phyloP scores from a whole-genome alignment of 1,140 invertebrate species.

The Thaumetopoea pityocampa region DNA sequence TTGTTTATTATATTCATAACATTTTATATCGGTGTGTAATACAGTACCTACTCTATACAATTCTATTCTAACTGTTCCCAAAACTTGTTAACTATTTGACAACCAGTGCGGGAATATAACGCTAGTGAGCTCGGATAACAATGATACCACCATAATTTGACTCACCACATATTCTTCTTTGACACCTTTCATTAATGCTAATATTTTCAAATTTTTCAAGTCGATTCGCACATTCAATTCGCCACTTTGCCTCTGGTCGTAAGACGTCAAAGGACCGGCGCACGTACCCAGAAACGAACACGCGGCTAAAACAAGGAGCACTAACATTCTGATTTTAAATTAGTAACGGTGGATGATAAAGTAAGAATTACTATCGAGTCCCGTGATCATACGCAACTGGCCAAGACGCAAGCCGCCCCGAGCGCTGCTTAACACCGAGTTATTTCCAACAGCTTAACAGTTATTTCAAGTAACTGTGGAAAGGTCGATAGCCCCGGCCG shows the following conservation, averaged over 20 bases:
- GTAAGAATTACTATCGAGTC: slow-evolving; percentile 33
- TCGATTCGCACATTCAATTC: slow-evolving; percentile 87
- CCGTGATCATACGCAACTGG: slow-evolving; percentile 43
- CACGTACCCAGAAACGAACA: slow-evolving; percentile 5
- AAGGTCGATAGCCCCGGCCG: slow-evolving; percentile 70
- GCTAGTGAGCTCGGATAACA: too few species aligned
- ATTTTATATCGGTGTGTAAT: too few species aligned
- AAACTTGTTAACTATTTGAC: too few species aligned
- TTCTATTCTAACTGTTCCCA: too few species aligned
- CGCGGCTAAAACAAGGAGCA: slow-evolving; percentile 2
- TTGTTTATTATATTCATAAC: too few species aligned
- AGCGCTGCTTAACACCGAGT: slow-evolving; percentile 52
- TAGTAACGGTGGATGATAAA: slow-evolving; percentile 2
- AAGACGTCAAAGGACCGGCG: too few species aligned
- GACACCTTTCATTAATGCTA: slow-evolving; percentile 77
- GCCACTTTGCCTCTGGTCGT: slow-evolving; percentile 86
- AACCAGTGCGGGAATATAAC: too few species aligned
- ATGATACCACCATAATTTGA: too few species aligned
- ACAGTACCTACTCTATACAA: too few species aligned
- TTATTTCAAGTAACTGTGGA: slow-evolving; percentile 68
- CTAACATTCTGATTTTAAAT: slow-evolving; percentile 1
- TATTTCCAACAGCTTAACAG: slow-evolving; percentile 73
- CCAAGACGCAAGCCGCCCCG: slow-evolving; percentile 33
- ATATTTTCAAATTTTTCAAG: slow-evolving; percentile 85
- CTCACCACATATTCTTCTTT: slow-evolving; percentile 72